These are phyloP conservation scores for Myotis pilosus DNA, from an alignment of 2,797 vertebrate species.

Conservation along the genomic window DNA sequence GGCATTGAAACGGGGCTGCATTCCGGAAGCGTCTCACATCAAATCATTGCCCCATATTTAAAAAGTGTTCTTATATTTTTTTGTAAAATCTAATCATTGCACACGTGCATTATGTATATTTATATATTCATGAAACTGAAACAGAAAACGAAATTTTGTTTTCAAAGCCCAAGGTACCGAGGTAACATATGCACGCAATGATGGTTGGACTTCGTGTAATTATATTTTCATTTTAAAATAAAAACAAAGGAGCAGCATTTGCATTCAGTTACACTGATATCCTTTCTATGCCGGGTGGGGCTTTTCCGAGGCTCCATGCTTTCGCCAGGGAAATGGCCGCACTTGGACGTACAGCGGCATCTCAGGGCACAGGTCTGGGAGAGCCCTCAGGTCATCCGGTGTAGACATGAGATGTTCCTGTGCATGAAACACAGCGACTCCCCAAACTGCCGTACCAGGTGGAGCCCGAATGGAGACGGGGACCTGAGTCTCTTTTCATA, in stretches of 20 bases:
- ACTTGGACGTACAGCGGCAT: not conserved
- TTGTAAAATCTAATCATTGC: conserved; percentile 77
- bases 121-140: conserved; percentile 74
- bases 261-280: not conserved
- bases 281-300: not conserved
- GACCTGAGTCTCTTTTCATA: not conserved
- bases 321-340: not conserved
- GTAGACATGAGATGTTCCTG: not conserved
- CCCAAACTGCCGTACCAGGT: not conserved
- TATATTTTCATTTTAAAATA: conserved; percentile 23
- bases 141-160: conserved; percentile 59
- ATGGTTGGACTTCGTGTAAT: not conserved
- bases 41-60: conserved; percentile 83
- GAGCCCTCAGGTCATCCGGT: not conserved
- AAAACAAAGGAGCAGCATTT: not conserved
- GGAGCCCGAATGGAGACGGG: not conserved
- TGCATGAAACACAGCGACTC: not conserved
- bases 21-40: conserved; percentile 83
- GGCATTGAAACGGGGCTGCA: conserved; percentile 79
- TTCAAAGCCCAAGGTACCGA: conserved; percentile 48
- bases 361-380: not conserved
- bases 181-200: not conserved
- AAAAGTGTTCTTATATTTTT: conserved; percentile 76
- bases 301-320: not conserved
- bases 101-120: conserved; percentile 69